Evolutionary conservation across 2,113 vertebrate genomes (phyloP).

Genomic region (Oceanodroma tethys): DNA sequence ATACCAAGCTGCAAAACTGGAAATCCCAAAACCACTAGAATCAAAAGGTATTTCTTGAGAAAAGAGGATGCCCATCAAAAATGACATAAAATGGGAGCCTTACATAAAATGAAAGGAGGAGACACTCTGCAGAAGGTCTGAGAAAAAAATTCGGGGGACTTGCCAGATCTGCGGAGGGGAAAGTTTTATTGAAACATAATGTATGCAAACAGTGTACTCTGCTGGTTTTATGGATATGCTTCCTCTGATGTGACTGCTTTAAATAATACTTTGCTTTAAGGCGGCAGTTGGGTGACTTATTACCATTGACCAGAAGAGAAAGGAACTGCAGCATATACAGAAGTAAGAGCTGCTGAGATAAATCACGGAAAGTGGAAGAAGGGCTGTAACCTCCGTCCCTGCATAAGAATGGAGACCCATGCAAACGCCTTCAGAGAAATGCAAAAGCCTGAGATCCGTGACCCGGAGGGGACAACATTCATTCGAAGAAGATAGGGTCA

Average conservation of each 20-base stretch:
- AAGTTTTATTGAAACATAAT: neutral
- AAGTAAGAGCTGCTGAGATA: neutral
- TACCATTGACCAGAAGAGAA: neutral
- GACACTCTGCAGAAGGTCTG: neutral
- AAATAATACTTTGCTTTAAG: neutral
- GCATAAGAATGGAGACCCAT: neutral
- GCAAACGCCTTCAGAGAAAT: neutral
- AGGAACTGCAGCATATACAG: neutral
- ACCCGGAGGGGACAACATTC: neutral
- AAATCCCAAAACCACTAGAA: neutral
- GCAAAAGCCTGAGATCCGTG: neutral
- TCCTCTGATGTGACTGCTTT: neutral
- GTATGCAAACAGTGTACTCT: neutral
- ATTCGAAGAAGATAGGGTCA: neutral
- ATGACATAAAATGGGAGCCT: neutral
- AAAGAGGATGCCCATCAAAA: neutral
- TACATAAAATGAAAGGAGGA: neutral
- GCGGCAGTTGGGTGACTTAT: neutral
- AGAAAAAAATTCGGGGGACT: neutral
- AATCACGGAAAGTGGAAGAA: neutral
- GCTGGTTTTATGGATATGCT: neutral
- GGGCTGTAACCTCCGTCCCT: neutral
- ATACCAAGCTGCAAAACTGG: neutral
- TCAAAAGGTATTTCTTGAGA: neutral
- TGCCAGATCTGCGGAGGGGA: neutral